These are phyloP conservation scores for Dryobota labecula DNA, from an alignment of 2,888 invertebrate species.

Conservation along the genomic window DNA sequence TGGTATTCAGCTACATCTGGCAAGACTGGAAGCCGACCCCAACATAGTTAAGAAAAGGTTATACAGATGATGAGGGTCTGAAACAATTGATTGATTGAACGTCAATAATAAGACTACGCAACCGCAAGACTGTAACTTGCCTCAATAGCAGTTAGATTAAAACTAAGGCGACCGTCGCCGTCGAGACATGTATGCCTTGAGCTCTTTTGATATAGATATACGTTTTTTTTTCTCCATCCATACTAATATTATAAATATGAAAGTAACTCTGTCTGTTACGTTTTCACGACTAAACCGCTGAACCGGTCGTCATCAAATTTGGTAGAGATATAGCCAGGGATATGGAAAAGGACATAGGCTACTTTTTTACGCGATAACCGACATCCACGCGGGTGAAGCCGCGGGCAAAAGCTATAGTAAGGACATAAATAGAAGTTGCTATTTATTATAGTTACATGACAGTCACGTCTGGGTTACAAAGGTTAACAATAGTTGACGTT, in stretches of 20 bases:
- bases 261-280: no score
- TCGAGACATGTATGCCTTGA: constrained; percentile 49
- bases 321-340: no score
- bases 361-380: no score
- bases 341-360: no score
- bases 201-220: constrained; percentile 22
- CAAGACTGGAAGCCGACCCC: neutral
- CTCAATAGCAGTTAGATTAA: constrained; percentile 28
- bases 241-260: no score
- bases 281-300: no score
- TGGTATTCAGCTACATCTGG: neutral
- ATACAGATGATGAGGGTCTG: neutral
- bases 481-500: neutral
- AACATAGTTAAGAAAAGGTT: neutral
- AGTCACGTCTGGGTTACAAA: constrained; percentile 24
- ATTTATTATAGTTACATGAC: constrained; percentile 6
- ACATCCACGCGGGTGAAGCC: no score
- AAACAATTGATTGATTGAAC: constrained; percentile 5
- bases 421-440: constrained; percentile 4
- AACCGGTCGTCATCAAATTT: no score
- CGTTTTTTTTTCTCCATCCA: constrained; percentile 25
- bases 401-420: no score
- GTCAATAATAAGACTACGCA: neutral
- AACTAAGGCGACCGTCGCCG: constrained; percentile 26
- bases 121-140: constrained; percentile 1